These are phyloP conservation scores for Micrastur ruficollis DNA, from an alignment of 2,797 vertebrate genomes.

Conservation along the genomic window DNA sequence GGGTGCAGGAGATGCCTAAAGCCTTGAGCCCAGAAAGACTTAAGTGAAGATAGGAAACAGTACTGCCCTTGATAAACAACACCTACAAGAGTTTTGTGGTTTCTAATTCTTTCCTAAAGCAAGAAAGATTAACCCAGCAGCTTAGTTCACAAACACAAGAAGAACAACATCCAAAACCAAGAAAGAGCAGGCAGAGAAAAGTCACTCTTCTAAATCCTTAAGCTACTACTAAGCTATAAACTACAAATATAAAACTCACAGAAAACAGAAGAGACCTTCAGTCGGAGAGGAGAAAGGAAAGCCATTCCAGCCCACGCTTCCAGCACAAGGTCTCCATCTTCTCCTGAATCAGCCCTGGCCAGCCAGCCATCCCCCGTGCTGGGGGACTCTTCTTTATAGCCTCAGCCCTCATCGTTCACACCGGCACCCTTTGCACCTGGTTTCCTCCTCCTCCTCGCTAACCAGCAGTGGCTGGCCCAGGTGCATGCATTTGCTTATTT, in stretches of 20 bases:
- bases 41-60: not conserved
- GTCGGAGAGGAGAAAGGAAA: not conserved
- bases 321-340: not conserved
- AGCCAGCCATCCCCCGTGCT: not conserved
- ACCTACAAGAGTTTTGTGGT: not conserved
- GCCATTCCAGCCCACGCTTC: not conserved
- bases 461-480: not conserved
- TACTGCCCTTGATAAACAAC: not conserved
- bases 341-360: accelerated
- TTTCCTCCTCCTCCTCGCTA: not conserved
- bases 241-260: not conserved
- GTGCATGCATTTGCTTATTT: not conserved
- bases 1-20: not conserved
- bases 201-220: not conserved
- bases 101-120: not conserved
- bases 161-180: not conserved
- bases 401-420: accelerated
- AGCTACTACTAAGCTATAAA: not conserved
- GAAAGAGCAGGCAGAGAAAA: not conserved
- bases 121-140: not conserved
- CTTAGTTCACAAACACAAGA: not conserved
- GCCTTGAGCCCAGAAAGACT: not conserved
- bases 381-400: not conserved
- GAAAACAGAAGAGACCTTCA: not conserved
- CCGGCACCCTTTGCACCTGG: not conserved